Evolutionary conservation across 2,113 vertebrate species (phyloP).

Genomic region (Chinchilla lanigera): DNA sequence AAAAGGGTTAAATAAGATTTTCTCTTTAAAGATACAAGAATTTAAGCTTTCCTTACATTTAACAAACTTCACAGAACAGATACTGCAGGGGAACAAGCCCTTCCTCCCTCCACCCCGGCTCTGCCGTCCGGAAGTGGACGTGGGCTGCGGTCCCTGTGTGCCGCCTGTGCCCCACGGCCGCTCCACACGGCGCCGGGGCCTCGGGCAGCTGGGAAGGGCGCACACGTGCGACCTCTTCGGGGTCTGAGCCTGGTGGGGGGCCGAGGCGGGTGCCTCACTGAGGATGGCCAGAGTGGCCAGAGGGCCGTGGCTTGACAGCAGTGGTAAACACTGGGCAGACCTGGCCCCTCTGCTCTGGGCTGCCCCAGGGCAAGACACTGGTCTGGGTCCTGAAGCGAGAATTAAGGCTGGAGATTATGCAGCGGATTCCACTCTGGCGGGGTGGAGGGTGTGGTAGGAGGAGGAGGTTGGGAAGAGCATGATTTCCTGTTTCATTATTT

Average conservation of each 20-base stretch:
- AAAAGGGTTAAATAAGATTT: slow-evolving; percentile 97
- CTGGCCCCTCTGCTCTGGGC: slow-evolving; percentile 61
- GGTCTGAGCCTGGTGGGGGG: slow-evolving; percentile 27
- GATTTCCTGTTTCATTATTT: slow-evolving; percentile 67
- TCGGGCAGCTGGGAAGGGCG: neutral
- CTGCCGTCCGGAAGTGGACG: slow-evolving; percentile 81
- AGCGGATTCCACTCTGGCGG: slow-evolving; percentile 63
- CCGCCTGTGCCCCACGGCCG: slow-evolving; percentile 72
- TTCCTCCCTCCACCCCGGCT: slow-evolving; percentile 72
- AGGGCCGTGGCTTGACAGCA: slow-evolving; percentile 75
- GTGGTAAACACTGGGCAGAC: slow-evolving; percentile 78
- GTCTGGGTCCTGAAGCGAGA: slow-evolving; percentile 81
- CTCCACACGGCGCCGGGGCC: slow-evolving; percentile 57
- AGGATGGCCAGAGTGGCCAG: slow-evolving; percentile 67
- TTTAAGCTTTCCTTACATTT: slow-evolving; percentile 92
- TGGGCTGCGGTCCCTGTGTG: slow-evolving; percentile 80
- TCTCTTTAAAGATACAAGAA: slow-evolving; percentile 94
- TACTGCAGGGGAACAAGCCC: slow-evolving; percentile 89
- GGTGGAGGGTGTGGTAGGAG: slow-evolving; percentile 31
- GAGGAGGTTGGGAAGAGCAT: slow-evolving; percentile 57
- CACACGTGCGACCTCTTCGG: neutral
- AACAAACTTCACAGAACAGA: slow-evolving; percentile 93
- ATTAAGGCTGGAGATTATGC: slow-evolving; percentile 82
- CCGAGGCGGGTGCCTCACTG: slow-evolving; percentile 17
- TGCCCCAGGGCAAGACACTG: slow-evolving; percentile 63